Evolutionary conservation across 2,113 vertebrate species (phyloP).

Genomic region (Grantiella picta): DNA sequence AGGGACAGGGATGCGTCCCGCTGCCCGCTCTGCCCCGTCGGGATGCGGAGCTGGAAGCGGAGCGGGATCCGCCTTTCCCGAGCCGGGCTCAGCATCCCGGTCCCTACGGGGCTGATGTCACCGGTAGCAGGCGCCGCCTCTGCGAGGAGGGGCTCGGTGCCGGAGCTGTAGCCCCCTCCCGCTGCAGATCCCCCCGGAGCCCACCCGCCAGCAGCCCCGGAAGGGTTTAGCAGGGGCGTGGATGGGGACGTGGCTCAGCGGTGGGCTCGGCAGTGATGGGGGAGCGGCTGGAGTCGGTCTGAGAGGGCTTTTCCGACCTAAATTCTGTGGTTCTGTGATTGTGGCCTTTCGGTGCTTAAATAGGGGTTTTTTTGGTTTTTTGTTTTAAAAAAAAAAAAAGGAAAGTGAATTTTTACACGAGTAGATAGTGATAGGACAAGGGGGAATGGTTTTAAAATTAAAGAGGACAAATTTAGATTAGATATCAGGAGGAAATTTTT

Average conservation of each 20-base stretch:
- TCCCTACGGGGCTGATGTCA: constrained; percentile 59
- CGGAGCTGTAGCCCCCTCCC: constrained; percentile 25
- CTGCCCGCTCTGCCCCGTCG: neutral
- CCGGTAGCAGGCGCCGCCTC: constrained; percentile 20
- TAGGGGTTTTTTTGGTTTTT: too few species aligned
- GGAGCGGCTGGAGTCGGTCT: neutral
- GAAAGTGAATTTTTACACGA: neutral
- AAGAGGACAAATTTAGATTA: neutral
- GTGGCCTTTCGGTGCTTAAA: neutral
- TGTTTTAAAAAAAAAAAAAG: too few species aligned
- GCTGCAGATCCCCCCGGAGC: neutral
- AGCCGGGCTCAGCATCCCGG: constrained; percentile 21
- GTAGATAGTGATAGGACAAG: neutral
- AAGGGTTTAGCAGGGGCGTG: neutral
- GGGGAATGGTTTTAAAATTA: neutral
- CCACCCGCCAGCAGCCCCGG: neutral
- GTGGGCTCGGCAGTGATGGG: neutral
- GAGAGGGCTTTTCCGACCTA: neutral
- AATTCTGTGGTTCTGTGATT: neutral
- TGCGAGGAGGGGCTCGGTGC: constrained; percentile 42
- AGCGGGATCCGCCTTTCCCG: neutral
- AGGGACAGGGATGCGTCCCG: neutral
- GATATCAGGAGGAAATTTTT: neutral
- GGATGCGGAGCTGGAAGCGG: neutral
- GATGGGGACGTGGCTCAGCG: neutral